These are phyloP conservation scores for Leptinotarsa rubiginosa DNA, from an alignment of 2,888 invertebrate species.

Conservation along the genomic window DNA sequence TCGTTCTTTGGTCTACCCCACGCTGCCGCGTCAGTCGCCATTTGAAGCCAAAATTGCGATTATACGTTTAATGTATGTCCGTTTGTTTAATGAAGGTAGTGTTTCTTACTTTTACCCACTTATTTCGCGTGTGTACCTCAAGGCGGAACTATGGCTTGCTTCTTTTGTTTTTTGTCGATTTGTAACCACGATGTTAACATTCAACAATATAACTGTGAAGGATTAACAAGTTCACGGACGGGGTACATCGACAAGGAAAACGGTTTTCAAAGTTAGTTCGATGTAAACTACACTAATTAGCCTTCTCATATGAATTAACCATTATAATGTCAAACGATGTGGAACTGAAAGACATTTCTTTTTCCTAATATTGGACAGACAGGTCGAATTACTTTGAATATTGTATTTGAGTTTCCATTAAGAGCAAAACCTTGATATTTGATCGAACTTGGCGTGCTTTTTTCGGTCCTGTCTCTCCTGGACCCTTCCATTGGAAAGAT, in stretches of 20 bases:
- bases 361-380: too few species aligned
- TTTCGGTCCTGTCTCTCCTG: too few species aligned
- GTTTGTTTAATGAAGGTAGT: background rate
- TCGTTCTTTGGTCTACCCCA: slow-evolving; percentile 44
- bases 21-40: slow-evolving; percentile 38
- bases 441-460: too few species aligned
- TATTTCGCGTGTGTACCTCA: background rate
- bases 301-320: background rate
- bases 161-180: background rate
- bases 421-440: too few species aligned
- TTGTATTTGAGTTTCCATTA: too few species aligned
- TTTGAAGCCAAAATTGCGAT: slow-evolving; percentile 40
- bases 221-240: slow-evolving; percentile 12
- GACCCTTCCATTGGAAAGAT: too few species aligned
- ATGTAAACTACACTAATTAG: background rate
- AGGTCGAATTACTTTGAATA: too few species aligned
- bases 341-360: background rate
- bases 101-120: background rate
- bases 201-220: slow-evolving; percentile 4
- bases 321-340: background rate
- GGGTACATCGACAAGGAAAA: background rate
- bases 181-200: slow-evolving; percentile 16
- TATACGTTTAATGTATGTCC: slow-evolving; percentile 43
- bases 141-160: slow-evolving; percentile 8
- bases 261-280: background rate